Evolutionary conservation across 2,888 invertebrate genomes (phyloP).

Genomic region (Dryocosmus kuriphilus): DNA sequence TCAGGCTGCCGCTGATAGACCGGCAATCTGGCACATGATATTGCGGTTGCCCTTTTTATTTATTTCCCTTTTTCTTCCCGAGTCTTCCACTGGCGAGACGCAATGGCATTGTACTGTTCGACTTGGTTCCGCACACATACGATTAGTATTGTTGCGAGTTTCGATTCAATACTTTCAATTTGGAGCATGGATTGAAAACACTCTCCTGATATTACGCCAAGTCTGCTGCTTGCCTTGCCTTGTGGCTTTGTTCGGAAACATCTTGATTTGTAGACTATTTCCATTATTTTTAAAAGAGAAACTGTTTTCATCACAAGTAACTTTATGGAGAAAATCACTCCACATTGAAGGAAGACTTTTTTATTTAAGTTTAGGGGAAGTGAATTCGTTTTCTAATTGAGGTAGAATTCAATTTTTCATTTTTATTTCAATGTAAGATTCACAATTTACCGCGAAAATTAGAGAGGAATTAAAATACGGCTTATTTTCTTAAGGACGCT

Average conservation of each 20-base stretch:
- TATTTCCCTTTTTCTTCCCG: constrained; percentile 29
- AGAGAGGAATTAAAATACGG: too few species aligned
- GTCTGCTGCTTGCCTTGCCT: constrained; percentile 26
- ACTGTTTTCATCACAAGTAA: constrained; percentile 26
- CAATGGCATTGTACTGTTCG: constrained; percentile 27
- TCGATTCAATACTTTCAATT: constrained; percentile 40
- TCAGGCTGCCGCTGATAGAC: constrained; percentile 37
- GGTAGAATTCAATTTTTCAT: too few species aligned
- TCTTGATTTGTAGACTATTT: constrained; percentile 35
- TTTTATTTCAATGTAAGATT: too few species aligned
- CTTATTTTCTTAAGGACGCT: too few species aligned
- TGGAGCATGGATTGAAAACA: constrained; percentile 39
- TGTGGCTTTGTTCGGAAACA: constrained; percentile 31
- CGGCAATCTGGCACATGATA: constrained; percentile 40
- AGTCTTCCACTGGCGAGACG: constrained; percentile 31
- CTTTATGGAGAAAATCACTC: constrained; percentile 10
- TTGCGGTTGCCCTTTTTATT: constrained; percentile 39
- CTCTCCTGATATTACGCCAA: constrained; percentile 39
- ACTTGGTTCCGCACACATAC: constrained; percentile 35
- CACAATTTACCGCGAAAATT: too few species aligned
- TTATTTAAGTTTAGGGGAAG: too few species aligned
- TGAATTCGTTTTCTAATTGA: too few species aligned
- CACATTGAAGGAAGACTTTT: too few species aligned
- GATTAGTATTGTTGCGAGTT: constrained; percentile 40
- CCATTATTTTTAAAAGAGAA: constrained; percentile 14